A percentile compares a stretch with the other conserved stretches of the same genome.
Evolutionary conservation across 2,888 invertebrate species (phyloP).

Genomic region (Mystacides longicornis): DNA sequence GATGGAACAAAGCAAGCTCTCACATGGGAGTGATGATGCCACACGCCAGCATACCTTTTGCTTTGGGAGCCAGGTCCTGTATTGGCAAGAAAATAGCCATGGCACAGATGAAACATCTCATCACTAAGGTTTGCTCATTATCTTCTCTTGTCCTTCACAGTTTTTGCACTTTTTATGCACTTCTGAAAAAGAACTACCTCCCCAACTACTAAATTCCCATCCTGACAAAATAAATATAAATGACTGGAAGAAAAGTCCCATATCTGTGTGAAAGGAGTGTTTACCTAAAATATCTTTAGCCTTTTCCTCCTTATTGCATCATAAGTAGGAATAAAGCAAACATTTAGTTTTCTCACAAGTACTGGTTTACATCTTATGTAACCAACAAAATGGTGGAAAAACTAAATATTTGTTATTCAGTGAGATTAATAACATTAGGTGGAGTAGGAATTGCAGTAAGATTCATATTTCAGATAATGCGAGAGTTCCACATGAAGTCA

Average conservation of each 20-base stretch:
- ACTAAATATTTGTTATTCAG: too few relatives aligned
- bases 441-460: too few relatives aligned
- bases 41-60: conserved; percentile 73
- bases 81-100: conserved; percentile 77
- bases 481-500: conserved; percentile 47
- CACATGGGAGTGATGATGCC: conserved; percentile 31
- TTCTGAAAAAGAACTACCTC: too few relatives aligned
- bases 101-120: conserved; percentile 60
- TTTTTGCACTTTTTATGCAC: too few relatives aligned
- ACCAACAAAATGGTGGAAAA: too few relatives aligned
- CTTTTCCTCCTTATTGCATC: conserved; percentile 4
- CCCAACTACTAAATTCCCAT: too few relatives aligned
- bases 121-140: conserved; percentile 56
- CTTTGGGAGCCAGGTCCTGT: conserved; percentile 74
- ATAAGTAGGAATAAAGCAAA: background rate
- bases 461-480: conserved; percentile 45
- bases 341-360: background rate
- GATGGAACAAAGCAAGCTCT: conserved; percentile 52
- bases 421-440: too few relatives aligned
- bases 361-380: background rate
- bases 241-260: too few relatives aligned
- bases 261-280: too few relatives aligned
- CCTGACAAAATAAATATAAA: too few relatives aligned
- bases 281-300: too few relatives aligned
- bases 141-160: too few relatives aligned